Evolutionary conservation across 2,888 invertebrate genomes (phyloP), one percentile per base, ranked within the genome.

Genomic region (Cabera pusaria): DNA sequence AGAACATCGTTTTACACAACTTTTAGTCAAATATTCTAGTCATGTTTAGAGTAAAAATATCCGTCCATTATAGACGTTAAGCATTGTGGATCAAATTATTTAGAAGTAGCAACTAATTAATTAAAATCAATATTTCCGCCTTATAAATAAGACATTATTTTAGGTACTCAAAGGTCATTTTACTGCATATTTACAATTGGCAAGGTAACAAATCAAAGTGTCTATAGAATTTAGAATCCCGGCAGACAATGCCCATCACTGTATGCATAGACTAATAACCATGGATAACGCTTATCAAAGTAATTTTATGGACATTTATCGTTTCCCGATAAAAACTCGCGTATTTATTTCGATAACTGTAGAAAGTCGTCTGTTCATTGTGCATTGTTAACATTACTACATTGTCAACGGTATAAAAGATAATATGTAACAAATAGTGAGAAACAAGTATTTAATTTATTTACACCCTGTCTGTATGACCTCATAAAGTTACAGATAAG

Each of bases 281-380:
- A 29, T 42, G 40, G 56, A 59, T 56, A 60, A 38, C 40, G 41
- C 45, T 63, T 70, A 68, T 68, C 64, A 42, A 36, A 36, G 33
- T 44, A 49, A 54, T 48, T 53, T 53, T 49, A 46, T 49, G 48
- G 45, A 10, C 38, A 55, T 54, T 61, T 61, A 64, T 65, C 60
- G 45, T 37, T n/a, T n/a, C n/a, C 41, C 43, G 61, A 67, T 68
- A 64, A 50, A 37, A 28, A 44, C 46, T 31, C 35, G 44, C 43
- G 7, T 14, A 4, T 14, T 18, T 29, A 43, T 47, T 44, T 42
- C 41, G 43, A 52, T 52, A 51, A 29, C 36, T 45, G 42, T 17
- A 32, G 32, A 49, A 44, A 44, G 4, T 16, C 2, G 14, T 14
- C 14, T 14, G 14, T 14, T 14, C 3, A 14, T 4, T 14, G n/a